A percentile compares a stretch with the other conserved stretches of the same genome.
These are phyloP conservation scores for Neopipo cinnamomea DNA, from an alignment of 2,113 vertebrate genomes.

Conservation along the genomic window DNA sequence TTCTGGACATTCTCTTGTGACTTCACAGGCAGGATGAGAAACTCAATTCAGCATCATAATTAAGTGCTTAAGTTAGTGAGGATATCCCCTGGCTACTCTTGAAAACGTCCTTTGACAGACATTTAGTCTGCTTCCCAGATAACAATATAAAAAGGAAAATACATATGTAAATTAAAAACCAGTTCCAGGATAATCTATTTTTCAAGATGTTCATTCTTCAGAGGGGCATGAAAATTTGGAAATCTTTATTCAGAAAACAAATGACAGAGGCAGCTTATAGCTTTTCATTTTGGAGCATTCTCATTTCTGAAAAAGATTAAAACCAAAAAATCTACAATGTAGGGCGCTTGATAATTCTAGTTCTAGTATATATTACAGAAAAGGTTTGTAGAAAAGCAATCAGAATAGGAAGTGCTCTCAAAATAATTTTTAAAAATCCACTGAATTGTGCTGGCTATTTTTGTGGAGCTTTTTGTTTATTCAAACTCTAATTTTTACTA, in stretches of 20 bases:
- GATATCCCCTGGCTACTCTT: not conserved
- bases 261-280: not conserved
- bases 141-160: not conserved
- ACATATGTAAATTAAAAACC: not conserved
- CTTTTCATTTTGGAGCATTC: not conserved
- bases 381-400: not conserved
- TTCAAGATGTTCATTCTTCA: not conserved
- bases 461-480: not conserved
- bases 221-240: not conserved
- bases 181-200: not conserved
- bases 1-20: not conserved
- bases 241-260: not conserved
- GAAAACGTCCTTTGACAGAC: not conserved
- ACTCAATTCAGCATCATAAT: not conserved
- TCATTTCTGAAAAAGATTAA: not conserved
- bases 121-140: not conserved
- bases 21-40: not conserved
- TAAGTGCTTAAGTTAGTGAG: not conserved
- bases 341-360: not conserved
- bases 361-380: not conserved
- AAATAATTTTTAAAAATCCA: not conserved
- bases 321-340: not conserved
- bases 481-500: not conserved
- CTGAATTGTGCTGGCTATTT: not conserved
- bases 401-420: not conserved